Base-by-base conservation (phyloP, 2,797 vertebrate species). In the Muscicapa comitata region DNA sequence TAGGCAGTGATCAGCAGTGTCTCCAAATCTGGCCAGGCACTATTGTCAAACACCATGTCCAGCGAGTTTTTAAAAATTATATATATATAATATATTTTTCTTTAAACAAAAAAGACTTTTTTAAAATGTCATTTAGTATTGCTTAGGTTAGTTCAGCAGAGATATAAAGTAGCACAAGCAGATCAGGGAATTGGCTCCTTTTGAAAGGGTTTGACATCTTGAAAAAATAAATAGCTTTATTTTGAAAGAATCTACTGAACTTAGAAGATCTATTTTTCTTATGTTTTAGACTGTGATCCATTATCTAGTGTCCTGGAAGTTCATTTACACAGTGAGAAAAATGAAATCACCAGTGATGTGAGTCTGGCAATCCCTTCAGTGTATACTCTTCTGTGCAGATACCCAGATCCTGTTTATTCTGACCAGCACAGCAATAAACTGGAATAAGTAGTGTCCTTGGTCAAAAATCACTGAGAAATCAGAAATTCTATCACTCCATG, bases 381-480 rank as follows among this genome's bases (percentile, higher is more conserved):
- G 14, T 65, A 33, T 57, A 31, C 33, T 61, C 19, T 70, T 77
- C 57, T 75, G 2, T 81, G 0, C n/a, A 47, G 8, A 31, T 5
- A 72, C 12, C 7, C 42, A 74, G 33, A 6, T 9, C 53, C 35
- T 79, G 25, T 55, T 91, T 82, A 45, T 76, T 59, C 24, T 66
- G 14, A 87, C 33, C 20, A 92, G 8, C 0, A 0, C 51, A 70
- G 51, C 45, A 76, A 66, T 62, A 82, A 90, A 90, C 33, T 17
- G 70, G 73, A 93, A 24, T 50, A 90, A 66, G 23, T 47, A 55
- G 23, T 25, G 50, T 89, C 33, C 59, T 89, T 89, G 63, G 71
- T 85, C 71, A 95, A 88, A 94, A 92, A 84, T 59, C 62, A 35
- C 31, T 58, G 28, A 9, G 66, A 95, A 95, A 88, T 78, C 73